phyloP scores from a whole-genome alignment of 2,888 invertebrate genomes.

The Isotomurus palustris region DNA sequence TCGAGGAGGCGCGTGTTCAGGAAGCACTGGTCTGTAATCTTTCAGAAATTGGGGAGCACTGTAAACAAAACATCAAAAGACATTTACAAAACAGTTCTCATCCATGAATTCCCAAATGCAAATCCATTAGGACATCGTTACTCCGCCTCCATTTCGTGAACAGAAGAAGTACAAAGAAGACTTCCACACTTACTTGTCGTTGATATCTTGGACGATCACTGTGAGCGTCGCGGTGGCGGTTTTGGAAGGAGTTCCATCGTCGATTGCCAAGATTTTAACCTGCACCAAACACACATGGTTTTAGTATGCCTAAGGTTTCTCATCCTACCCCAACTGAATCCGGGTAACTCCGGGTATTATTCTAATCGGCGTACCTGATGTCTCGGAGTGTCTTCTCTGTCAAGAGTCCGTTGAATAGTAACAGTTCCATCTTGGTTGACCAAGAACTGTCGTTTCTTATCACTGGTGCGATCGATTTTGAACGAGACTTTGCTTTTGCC shows the following conservation, averaged over 20 bases:
- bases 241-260: slow-evolving; percentile 87
- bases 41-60: slow-evolving; percentile 90
- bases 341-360: neutral
- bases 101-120: too few relatives aligned
- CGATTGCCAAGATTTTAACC: slow-evolving; percentile 91
- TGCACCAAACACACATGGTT: slow-evolving; percentile 30
- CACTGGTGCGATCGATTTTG: slow-evolving; percentile 85
- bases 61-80: slow-evolving; percentile 53
- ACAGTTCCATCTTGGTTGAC: slow-evolving; percentile 94
- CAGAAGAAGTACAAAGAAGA: neutral
- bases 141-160: neutral
- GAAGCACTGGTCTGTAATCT: slow-evolving; percentile 85
- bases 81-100: neutral
- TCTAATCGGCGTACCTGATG: slow-evolving; percentile 63
- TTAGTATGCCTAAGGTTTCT: neutral
- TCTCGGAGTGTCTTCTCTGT: slow-evolving; percentile 88
- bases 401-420: slow-evolving; percentile 84
- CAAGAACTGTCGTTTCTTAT: slow-evolving; percentile 86
- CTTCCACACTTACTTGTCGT: slow-evolving; percentile 50
- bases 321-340: neutral
- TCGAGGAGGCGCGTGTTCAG: slow-evolving; percentile 85
- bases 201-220: slow-evolving; percentile 90
- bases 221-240: slow-evolving; percentile 90
- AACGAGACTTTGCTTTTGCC: slow-evolving; percentile 81
- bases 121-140: too few relatives aligned